A percentile compares a stretch with the other conserved stretches of the same genome.
Conservation (phyloP, 2,888 invertebrate genomes). For the Trissonchulus sp. region DNA sequence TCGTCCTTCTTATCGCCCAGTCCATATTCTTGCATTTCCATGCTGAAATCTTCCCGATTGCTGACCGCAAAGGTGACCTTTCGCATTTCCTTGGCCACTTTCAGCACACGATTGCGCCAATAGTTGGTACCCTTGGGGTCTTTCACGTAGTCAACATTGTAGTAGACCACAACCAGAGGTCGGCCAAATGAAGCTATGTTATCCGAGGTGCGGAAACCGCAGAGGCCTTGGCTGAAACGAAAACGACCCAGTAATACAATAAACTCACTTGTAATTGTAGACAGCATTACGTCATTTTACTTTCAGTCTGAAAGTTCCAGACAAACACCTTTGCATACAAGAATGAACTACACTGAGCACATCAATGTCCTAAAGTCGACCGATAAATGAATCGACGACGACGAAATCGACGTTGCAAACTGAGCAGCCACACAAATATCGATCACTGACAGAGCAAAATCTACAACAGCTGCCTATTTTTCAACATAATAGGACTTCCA, state of each 20-base stretch:
- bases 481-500: no score
- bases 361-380: not conserved
- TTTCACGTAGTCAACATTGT: slow-evolving; percentile 86
- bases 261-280: not conserved
- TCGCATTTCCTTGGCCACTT: slow-evolving; percentile 44
- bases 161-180: slow-evolving; percentile 85
- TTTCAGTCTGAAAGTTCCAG: no score
- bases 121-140: slow-evolving; percentile 97
- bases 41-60: slow-evolving; percentile 84
- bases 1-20: slow-evolving; percentile 70
- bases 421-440: no score
- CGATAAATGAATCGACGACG: not conserved
- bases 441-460: no score
- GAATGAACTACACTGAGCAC: no score
- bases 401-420: no score
- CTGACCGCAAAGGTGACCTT: slow-evolving; percentile 77
- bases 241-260: not conserved
- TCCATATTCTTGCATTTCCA: slow-evolving; percentile 89
- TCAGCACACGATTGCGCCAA: slow-evolving; percentile 74
- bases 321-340: no score
- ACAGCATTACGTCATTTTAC: not conserved
- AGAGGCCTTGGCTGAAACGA: slow-evolving; percentile 73
- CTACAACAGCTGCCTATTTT: no score
- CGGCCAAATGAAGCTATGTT: slow-evolving; percentile 73
- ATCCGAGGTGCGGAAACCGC: slow-evolving; percentile 78